Evolutionary conservation across 2,888 invertebrate species (phyloP).

Genomic region (Leucophenga montana): DNA sequence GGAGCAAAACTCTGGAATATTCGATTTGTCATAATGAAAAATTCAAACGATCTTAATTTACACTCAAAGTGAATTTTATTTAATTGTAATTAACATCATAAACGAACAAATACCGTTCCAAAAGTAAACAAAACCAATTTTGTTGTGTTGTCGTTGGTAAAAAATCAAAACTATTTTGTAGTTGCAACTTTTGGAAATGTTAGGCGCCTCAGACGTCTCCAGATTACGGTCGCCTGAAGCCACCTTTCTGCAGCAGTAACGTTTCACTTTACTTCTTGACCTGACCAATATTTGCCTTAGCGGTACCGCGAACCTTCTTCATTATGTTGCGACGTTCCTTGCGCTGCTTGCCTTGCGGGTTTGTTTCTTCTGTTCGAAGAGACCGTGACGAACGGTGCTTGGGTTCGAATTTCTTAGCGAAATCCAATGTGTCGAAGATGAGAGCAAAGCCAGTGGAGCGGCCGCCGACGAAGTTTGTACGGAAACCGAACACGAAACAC

Average conservation of each 20-base stretch:
- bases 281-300: slow-evolving; percentile 97
- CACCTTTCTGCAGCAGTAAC: slow-evolving; percentile 45
- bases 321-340: slow-evolving; percentile 99
- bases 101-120: slow-evolving; percentile 58
- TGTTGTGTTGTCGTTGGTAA: slow-evolving; percentile 49
- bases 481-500: slow-evolving; percentile 97
- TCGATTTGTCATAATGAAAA: too few species aligned
- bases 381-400: slow-evolving; percentile 96
- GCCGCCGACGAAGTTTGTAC: slow-evolving; percentile 98
- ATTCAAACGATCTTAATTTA: slow-evolving; percentile 39
- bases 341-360: slow-evolving; percentile 98
- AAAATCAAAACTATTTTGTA: slow-evolving; percentile 55
- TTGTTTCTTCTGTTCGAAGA: slow-evolving; percentile 92
- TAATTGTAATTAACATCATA: slow-evolving; percentile 54
- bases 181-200: slow-evolving; percentile 52
- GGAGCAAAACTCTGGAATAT: too few species aligned
- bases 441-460: slow-evolving; percentile 98
- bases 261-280: slow-evolving; percentile 83
- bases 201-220: slow-evolving; percentile 36
- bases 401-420: slow-evolving; percentile 99
- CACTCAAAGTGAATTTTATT: slow-evolving; percentile 64
- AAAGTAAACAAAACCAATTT: slow-evolving; percentile 58
- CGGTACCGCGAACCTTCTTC: slow-evolving; percentile 99
- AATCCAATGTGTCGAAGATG: slow-evolving; percentile 97
- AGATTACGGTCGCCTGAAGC: slow-evolving; percentile 34